Base-by-base conservation (phyloP, 2,797 vertebrate genomes). In the Tachyglossus aculeatus region DNA sequence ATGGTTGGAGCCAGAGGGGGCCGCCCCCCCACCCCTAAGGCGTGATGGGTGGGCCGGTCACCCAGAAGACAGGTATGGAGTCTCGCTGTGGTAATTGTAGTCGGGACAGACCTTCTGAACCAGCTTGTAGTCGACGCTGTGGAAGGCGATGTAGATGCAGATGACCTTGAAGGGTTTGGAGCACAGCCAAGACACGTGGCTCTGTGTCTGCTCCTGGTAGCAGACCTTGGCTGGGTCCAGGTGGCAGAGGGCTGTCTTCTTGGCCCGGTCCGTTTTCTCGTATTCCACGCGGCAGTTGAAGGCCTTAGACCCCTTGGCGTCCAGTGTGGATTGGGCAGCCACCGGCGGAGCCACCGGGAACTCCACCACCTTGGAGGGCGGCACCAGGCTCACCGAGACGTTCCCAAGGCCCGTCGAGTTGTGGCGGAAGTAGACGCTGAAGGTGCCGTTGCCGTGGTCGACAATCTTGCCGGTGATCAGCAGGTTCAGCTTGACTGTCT, bases 101-200 rank as follows among this genome's bases (percentile, higher is more conserved):
- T 99, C 98, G 1, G 98, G 98, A 79, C 98, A 99, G 67, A 99
- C 98, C 87, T 99, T 99, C 73, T 99, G 98, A 88, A 99, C 98
- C 87, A 99, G 96, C 95, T 98, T 99, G 85, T 99, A 99, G 91
- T 99, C 98, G 43, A 96, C 93, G 24, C 98, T 99, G 93, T 98
- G 98, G 89, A 99, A 99, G 61, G 97, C 96, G 45, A 99, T 99
- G 86, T 99, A 98, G 90, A 99, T 99, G 92, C 98, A 99, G 88
- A 99, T 99, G 74, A 99, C 98, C 87, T 99, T 99, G 84, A 99
- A 99, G 13, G 98, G 98, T 84, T 99, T 99, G 2, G 98, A 99
- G 82, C 98, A 99, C 84, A 99, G 88, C 98, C 98, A 99, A 84
- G 98, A 99, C 61, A 99, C 98, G 21, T 99, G 98, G 88, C 98